A percentile compares a stretch with the other conserved stretches of the same genome.
Conservation (phyloP, 2,888 invertebrate genomes). For the Chrysolina oricalcia region DNA sequence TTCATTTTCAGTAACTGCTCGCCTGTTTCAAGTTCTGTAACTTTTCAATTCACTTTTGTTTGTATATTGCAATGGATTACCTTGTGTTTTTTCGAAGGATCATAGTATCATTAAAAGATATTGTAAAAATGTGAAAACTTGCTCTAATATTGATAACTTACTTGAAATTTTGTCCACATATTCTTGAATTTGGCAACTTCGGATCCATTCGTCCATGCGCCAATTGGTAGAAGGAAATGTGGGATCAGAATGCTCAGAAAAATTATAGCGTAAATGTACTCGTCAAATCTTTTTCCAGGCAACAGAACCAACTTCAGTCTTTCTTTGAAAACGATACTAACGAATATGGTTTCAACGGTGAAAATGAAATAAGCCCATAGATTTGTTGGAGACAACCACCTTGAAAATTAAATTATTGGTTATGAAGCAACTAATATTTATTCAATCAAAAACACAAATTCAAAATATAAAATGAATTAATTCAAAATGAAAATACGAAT, state of each 20-base stretch:
- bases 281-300: constrained; percentile 80
- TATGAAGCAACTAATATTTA: no score
- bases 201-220: constrained; percentile 81
- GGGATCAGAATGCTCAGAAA: constrained; percentile 82
- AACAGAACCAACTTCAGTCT: constrained; percentile 66
- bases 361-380: constrained; percentile 81
- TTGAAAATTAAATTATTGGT: constrained; percentile 54
- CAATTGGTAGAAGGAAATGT: constrained; percentile 80
- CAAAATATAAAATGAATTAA: no score
- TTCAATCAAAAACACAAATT: no score
- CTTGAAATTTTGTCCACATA: constrained; percentile 86
- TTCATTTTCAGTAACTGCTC: no score
- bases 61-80: no score
- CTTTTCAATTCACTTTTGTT: no score
- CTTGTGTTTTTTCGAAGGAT: no score
- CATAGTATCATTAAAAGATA: no score
- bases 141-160: constrained; percentile 58
- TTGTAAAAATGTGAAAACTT: no score
- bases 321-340: constrained; percentile 68
- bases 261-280: constrained; percentile 84
- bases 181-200: constrained; percentile 85
- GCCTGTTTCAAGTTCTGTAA: no score
- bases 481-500: no score
- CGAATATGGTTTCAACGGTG: constrained; percentile 75
- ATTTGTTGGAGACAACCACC: constrained; percentile 80